Conservation (phyloP, 2,113 vertebrate species). For the Motacilla alba region DNA sequence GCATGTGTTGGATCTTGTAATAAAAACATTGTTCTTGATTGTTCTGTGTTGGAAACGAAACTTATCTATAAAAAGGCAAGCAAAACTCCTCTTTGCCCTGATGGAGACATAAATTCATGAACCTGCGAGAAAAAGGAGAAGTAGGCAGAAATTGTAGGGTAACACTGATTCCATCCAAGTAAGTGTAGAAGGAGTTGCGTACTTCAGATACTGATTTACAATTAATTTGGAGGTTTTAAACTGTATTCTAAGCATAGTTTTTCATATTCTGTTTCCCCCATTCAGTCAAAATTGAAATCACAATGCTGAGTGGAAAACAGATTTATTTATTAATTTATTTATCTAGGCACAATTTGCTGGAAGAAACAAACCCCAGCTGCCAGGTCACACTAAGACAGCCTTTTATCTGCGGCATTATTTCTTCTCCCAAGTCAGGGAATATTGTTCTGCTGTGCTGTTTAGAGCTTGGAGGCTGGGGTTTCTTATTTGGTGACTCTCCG, state of each 20-base stretch:
- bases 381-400: not conserved
- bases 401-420: not conserved
- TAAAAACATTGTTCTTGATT: not conserved
- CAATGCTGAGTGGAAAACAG: not conserved
- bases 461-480: not conserved
- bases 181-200: not conserved
- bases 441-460: not conserved
- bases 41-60: not conserved
- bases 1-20: not conserved
- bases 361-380: not conserved
- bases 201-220: not conserved
- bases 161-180: not conserved
- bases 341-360: not conserved
- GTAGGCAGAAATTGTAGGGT: accelerated
- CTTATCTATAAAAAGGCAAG: not conserved
- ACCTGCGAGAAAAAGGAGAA: not conserved
- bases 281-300: not conserved
- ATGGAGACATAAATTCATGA: not conserved
- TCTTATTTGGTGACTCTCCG: not conserved
- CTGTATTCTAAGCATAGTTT: not conserved
- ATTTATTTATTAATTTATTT: not conserved
- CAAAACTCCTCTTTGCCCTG: not conserved
- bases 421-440: accelerated
- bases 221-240: not conserved
- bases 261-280: not conserved